Base-by-base conservation (phyloP, 2,113 vertebrate genomes). In the Empidonax traillii region DNA sequence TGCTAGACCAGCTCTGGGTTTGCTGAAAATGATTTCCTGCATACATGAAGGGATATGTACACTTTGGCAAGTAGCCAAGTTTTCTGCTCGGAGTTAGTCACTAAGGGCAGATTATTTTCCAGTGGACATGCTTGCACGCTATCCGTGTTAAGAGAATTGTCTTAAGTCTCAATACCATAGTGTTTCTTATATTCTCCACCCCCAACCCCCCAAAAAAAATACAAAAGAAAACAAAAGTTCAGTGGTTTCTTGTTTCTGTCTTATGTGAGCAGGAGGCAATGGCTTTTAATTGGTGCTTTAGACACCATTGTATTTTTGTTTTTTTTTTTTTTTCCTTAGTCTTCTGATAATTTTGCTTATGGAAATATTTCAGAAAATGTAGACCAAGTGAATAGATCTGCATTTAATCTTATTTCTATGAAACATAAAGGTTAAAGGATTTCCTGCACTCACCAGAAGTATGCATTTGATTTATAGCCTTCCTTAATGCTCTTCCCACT, bases 361-460 rank as follows among this genome's bases (percentile, higher is more conserved):
- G 65, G 75, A 87, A 94, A 78, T 85, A 59, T 87, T 82, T 91
- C n/a, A 27, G 66, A 92, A 91, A 73, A 79, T 23, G 74, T n/a
- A 73, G 80, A 69, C 31, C 33, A 63, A 82, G 51, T 12, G 12
- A 78, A 80, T 74, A 63, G 85, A 68, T 59, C 65, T 8, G 2
- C 28, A n/a, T 59, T 91, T 89, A 94, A 92, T 97, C 63, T 86
- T 95, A 56, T 91, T 76, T 83, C 56, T 46, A 8, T 79, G 77
- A 83, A 94, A 93, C 55, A 68, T 56, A 62, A 89, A 81, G 31
- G 31, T 76, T 76, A 78, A 41, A 77, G 72, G 85, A 84, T 93
- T 94, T 96, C 78, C 94, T 89, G 69, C 59, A 83, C 89, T 93
- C 63, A 77, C 81, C 87, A 94, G 66, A 97, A 93, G 66, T 85